Percentiles rank a stretch among this genome's conserved stretches.
Evolutionary conservation across 2,113 vertebrate genomes (phyloP).

Genomic region (Leptobrachium leishanense): DNA sequence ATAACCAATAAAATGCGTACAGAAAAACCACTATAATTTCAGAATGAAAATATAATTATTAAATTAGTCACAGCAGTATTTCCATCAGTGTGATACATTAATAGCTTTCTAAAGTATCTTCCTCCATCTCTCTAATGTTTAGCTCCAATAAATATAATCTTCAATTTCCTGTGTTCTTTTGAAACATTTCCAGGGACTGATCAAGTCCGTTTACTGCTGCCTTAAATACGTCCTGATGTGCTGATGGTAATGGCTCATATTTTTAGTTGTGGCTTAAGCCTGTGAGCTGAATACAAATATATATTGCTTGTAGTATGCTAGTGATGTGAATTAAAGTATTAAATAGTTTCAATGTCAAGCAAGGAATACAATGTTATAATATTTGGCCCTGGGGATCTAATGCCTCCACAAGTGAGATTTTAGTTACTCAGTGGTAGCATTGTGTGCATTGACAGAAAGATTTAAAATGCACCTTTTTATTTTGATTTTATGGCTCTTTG

Average conservation of each 20-base stretch:
- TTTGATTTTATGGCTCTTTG: conserved; percentile 19
- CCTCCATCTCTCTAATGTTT: background rate
- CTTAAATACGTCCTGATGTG: background rate
- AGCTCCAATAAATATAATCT: background rate
- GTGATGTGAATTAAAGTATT: background rate
- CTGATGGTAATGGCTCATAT: background rate
- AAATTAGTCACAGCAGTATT: background rate
- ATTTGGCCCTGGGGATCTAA: conserved; percentile 8
- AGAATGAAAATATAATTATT: background rate
- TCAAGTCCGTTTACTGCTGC: background rate
- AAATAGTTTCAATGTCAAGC: background rate
- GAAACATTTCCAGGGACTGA: background rate
- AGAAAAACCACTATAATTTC: background rate
- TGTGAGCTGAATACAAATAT: conserved; percentile 11
- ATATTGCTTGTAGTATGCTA: background rate
- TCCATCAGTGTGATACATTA: background rate
- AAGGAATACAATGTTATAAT: background rate
- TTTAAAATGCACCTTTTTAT: conserved; percentile 20
- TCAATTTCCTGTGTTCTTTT: background rate
- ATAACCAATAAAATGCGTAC: background rate
- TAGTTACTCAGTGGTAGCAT: conserved; percentile 1
- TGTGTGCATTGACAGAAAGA: conserved; percentile 15
- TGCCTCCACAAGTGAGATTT: conserved; percentile 15
- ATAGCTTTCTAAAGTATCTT: background rate
- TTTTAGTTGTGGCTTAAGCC: background rate